Conservation (phyloP, 2,113 vertebrate genomes). For the Eretmochelys imbricata region DNA sequence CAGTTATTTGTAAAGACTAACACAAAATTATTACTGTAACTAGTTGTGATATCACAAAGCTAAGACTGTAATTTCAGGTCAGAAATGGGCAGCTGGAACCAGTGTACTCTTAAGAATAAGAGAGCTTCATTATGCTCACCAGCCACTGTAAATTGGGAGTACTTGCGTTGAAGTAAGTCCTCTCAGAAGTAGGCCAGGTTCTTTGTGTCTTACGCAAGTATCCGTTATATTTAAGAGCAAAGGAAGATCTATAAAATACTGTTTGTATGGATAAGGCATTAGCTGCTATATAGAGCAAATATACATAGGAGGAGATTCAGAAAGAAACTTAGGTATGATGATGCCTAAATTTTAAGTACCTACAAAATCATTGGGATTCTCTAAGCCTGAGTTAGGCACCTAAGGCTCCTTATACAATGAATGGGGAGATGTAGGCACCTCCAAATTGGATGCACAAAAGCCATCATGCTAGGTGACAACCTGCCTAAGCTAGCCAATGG, state of each 20-base stretch:
- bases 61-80: neutral
- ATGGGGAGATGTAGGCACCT: neutral
- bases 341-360: neutral
- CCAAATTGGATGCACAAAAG: neutral
- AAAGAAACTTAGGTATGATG: neutral
- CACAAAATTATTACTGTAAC: neutral
- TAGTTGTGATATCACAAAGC: neutral
- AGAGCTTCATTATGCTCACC: neutral
- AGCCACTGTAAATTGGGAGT: neutral
- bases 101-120: neutral
- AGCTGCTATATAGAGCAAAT: neutral
- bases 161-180: neutral
- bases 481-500: neutral
- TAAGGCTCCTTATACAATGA: neutral
- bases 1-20: neutral
- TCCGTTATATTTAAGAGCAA: neutral
- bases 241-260: neutral
- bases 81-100: neutral
- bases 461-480: neutral
- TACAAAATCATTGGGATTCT: neutral
- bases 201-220: fast-evolving
- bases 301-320: neutral
- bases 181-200: neutral
- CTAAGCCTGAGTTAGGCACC: neutral
- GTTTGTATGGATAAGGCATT: neutral